A percentile compares a stretch with the other conserved stretches of the same genome.
Evolutionary conservation across 2,113 vertebrate genomes (phyloP).

Genomic region (Anoplopoma fimbria): DNA sequence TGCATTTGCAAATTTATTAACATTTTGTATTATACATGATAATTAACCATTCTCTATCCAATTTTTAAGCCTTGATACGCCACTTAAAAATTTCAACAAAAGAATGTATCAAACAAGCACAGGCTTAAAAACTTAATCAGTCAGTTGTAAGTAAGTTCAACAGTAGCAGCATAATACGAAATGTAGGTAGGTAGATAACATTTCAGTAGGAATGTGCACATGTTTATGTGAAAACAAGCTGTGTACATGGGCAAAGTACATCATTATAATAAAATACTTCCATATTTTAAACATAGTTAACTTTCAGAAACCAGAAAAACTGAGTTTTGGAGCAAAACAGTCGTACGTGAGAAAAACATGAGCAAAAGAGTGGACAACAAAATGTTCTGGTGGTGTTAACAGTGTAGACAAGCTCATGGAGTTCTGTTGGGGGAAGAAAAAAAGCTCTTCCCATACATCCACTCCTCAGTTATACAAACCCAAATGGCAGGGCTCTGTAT

Average conservation of each 20-base stretch:
- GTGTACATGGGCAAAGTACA: background rate
- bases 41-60: background rate
- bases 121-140: background rate
- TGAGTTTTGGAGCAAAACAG: background rate
- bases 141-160: background rate
- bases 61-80: background rate
- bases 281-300: background rate
- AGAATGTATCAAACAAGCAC: background rate
- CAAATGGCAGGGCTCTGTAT: background rate
- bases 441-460: background rate
- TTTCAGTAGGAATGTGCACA: slow-evolving; percentile 19
- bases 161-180: slow-evolving; percentile 1
- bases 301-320: background rate
- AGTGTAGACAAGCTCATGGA: background rate
- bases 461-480: background rate
- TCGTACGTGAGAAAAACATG: background rate
- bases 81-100: background rate
- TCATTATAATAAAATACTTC: background rate
- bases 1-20: background rate
- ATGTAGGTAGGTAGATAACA: background rate
- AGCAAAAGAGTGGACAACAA: background rate
- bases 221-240: slow-evolving; percentile 1
- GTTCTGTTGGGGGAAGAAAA: background rate
- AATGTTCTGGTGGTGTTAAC: too few species aligned
- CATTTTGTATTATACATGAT: background rate